Conservation (phyloP, 2,888 invertebrate genomes). For the Orthosia gracilis region DNA sequence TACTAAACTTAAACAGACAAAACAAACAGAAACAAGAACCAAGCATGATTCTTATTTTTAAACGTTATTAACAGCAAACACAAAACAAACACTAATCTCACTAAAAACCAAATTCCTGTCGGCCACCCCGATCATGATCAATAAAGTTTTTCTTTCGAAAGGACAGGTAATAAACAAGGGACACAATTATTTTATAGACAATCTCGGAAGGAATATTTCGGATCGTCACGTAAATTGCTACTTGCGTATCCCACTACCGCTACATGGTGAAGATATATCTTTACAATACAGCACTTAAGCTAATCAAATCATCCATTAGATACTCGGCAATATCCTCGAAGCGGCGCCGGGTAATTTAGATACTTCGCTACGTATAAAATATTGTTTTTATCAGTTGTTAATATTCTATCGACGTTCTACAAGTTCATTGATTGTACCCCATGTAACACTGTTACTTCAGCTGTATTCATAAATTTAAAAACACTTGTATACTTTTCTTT, state of each 20-base stretch:
- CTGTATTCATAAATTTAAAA: conserved; percentile 13
- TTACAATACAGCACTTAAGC: conserved; percentile 41
- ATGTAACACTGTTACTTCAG: conserved; percentile 14
- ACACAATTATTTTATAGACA: conserved; percentile 8
- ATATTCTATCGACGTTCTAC: conserved; percentile 52
- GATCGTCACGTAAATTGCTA: conserved; percentile 9
- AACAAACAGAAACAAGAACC: too few relatives aligned
- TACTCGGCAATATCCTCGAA: conserved; percentile 25
- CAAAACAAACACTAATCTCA: too few relatives aligned
- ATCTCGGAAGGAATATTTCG: conserved; percentile 2
- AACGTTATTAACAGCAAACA: too few relatives aligned
- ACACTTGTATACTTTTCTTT: conserved; percentile 17
- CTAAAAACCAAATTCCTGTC: not conserved
- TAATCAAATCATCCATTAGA: conserved; percentile 55
- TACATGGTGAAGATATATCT: conserved; percentile 35
- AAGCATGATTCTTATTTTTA: too few relatives aligned
- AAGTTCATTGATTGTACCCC: conserved; percentile 29
- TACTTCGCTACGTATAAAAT: conserved; percentile 48
- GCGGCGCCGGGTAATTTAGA: conserved; percentile 46
- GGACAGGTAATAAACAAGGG: not conserved
- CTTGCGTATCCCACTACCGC: conserved; percentile 2
- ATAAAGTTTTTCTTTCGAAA: not conserved
- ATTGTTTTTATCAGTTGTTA: conserved; percentile 53
- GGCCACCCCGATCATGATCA: not conserved
- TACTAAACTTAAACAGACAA: too few relatives aligned